phyloP scores from a whole-genome alignment of 2,888 invertebrate genomes.

The Drosophila meridionalis region DNA sequence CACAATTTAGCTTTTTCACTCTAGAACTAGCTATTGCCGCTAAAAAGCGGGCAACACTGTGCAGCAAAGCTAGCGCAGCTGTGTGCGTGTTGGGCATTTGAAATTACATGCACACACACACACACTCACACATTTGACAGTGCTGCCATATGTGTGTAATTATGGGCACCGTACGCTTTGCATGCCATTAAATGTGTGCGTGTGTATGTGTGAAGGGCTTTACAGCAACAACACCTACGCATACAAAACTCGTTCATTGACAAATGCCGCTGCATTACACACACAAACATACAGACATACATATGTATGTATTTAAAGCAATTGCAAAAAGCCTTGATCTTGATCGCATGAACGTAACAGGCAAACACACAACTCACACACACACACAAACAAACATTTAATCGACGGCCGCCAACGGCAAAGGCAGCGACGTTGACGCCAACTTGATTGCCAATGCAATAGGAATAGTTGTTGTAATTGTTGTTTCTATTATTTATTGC shows the following conservation, averaged over 20 bases:
- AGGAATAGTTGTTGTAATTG: constrained; percentile 40
- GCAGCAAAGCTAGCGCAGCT: constrained; percentile 18
- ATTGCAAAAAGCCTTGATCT: constrained; percentile 80
- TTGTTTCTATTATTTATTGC: constrained; percentile 69
- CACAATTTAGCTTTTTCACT: neutral
- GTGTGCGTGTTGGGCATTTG: constrained; percentile 66
- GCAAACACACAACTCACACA: constrained; percentile 17
- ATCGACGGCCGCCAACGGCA: constrained; percentile 33
- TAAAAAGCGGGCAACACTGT: constrained; percentile 3
- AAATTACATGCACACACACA: constrained; percentile 46
- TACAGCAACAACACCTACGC: constrained; percentile 50
- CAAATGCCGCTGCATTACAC: constrained; percentile 45
- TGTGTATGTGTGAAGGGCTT: constrained; percentile 60
- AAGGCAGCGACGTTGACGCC: constrained; percentile 21
- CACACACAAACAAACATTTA: constrained; percentile 26
- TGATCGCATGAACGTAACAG: constrained; percentile 72
- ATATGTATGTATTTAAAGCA: constrained; percentile 1
- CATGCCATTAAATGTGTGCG: constrained; percentile 34
- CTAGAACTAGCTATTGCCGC: neutral
- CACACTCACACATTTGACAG: neutral
- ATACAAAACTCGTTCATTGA: constrained; percentile 53
- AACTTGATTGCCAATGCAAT: constrained; percentile 51
- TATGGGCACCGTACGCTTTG: constrained; percentile 38
- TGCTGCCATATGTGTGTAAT: constrained; percentile 37
- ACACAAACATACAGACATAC: constrained; percentile 17